Percentiles rank a stretch among this genome's conserved stretches.
Evolutionary conservation across 2,113 vertebrate genomes (phyloP).

Genomic region (Camarhynchus parvulus): DNA sequence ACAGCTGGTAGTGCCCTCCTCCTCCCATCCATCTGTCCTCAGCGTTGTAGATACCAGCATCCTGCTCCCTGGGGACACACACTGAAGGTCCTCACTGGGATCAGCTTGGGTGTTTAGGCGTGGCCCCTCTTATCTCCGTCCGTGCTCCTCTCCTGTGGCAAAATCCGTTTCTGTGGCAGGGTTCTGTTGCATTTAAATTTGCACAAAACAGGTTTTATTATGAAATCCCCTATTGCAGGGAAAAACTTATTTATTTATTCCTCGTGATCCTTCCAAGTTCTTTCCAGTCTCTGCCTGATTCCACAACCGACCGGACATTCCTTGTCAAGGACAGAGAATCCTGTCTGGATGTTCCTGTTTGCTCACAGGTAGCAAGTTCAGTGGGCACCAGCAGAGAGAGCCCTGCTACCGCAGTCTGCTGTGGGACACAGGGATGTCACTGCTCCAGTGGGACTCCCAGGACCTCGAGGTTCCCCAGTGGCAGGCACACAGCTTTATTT

Average conservation of each 20-base stretch:
- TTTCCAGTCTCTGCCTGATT: constrained; percentile 2
- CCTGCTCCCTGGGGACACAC: background rate
- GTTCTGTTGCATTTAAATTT: constrained; percentile 39
- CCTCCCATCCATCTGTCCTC: background rate
- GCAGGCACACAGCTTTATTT: background rate
- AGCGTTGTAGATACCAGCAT: background rate
- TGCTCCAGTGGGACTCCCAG: background rate
- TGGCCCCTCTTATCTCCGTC: background rate
- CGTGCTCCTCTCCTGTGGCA: background rate
- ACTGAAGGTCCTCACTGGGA: background rate
- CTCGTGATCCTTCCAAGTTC: background rate
- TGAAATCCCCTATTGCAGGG: background rate
- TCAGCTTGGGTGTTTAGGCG: background rate
- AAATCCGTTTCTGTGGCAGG: background rate
- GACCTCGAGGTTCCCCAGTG: rapidly evolving
- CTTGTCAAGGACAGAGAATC: background rate
- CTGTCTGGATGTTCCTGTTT: background rate
- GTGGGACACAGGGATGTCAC: background rate
- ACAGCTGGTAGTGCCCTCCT: background rate
- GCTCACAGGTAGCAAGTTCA: background rate
- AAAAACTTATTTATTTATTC: constrained; percentile 30
- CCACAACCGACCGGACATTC: background rate
- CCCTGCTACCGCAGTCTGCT: background rate
- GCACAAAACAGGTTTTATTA: constrained; percentile 42
- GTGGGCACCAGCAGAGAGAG: background rate